These are phyloP conservation scores for Patiria miniata DNA, from an alignment of 35 echinoderm and acorn worm genomes.

Conservation along the genomic window DNA sequence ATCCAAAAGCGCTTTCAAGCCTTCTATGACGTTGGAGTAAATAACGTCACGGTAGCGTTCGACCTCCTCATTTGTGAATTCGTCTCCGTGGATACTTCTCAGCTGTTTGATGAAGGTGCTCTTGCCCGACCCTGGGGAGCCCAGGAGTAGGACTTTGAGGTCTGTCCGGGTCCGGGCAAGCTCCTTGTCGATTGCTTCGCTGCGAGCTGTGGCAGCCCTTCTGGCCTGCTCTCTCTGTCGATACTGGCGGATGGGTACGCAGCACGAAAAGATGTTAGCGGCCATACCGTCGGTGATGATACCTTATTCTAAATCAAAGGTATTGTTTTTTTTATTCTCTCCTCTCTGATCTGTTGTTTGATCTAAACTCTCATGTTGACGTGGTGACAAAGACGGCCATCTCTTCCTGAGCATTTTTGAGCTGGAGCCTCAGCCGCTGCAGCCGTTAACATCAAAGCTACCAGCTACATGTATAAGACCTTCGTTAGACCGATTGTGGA, in stretches of 20 bases:
- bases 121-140: constrained; percentile 89
- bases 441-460: too few relatives aligned
- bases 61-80: constrained; percentile 74
- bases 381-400: too few relatives aligned
- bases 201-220: constrained; percentile 53
- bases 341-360: too few relatives aligned
- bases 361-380: too few relatives aligned
- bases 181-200: constrained; percentile 80
- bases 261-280: constrained; percentile 80
- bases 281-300: constrained; percentile 31
- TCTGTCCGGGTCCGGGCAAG: constrained; percentile 70
- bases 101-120: constrained; percentile 98
- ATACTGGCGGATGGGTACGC: constrained; percentile 60
- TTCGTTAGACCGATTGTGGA: too few relatives aligned
- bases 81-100: constrained; percentile 91
- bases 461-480: too few relatives aligned
- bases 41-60: constrained; percentile 82
- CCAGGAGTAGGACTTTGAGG: constrained; percentile 83
- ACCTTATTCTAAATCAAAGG: constrained; percentile 67
- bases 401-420: too few relatives aligned
- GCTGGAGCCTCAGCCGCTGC: too few relatives aligned
- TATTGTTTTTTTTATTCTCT: too few relatives aligned
- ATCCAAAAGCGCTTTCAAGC: constrained; percentile 92
- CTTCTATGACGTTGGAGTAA: constrained; percentile 89
- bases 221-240: too few relatives aligned